These are phyloP conservation scores for Oxycera nigricornis DNA, from an alignment of 2,888 invertebrate genomes.

Conservation along the genomic window DNA sequence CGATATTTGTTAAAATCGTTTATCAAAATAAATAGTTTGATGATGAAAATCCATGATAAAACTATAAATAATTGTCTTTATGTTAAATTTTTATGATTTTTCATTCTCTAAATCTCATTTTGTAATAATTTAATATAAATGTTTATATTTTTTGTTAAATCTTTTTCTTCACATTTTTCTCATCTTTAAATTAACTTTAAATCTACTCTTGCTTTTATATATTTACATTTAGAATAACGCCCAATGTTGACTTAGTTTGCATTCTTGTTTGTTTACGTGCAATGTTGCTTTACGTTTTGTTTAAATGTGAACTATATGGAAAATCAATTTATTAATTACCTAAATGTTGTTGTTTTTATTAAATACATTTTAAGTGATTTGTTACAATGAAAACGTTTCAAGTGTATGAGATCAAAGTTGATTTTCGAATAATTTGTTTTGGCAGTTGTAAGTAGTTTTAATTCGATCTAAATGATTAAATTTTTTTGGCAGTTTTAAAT, in stretches of 20 bases:
- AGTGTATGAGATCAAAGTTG: neutral
- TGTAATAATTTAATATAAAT: conserved; percentile 39
- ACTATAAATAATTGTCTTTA: neutral
- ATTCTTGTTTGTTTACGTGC: conserved; percentile 32
- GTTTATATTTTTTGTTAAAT: conserved; percentile 17
- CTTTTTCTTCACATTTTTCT: conserved; percentile 16
- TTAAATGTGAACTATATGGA: too few species aligned
- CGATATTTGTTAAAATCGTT: neutral
- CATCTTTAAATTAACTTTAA: conserved; percentile 37
- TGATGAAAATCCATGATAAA: neutral
- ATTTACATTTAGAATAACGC: conserved; percentile 49
- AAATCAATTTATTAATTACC: too few species aligned
- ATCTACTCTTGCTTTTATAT: conserved; percentile 45
- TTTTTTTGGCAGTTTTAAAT: conserved; percentile 29
- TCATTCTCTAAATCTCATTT: conserved; percentile 9
- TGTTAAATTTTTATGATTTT: neutral
- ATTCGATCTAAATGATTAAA: neutral
- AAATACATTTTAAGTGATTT: neutral
- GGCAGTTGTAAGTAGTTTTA: conserved; percentile 12
- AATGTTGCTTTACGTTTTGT: neutral
- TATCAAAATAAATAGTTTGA: neutral
- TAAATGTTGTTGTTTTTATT: conserved; percentile 15
- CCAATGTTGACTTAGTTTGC: conserved; percentile 44
- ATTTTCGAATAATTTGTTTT: neutral
- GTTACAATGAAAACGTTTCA: neutral